These are phyloP conservation scores for Aspidoscelis tigris DNA, from an alignment of 2,113 vertebrate genomes.

Conservation along the genomic window DNA sequence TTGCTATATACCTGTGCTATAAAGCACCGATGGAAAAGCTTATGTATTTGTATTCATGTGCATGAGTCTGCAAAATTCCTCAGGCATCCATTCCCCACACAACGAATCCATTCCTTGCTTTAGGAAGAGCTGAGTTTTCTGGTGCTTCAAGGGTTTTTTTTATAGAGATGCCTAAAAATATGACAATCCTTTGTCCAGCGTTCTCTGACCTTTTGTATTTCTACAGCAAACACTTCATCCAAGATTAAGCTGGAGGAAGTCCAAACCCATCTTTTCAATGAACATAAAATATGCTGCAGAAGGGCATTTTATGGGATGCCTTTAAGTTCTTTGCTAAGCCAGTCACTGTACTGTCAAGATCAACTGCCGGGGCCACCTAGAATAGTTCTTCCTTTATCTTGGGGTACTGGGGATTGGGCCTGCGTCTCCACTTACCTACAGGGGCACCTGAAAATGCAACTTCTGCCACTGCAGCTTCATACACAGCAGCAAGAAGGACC, in stretches of 20 bases:
- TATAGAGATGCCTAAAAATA: constrained; percentile 8
- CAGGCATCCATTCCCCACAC: neutral
- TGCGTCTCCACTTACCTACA: too few species aligned
- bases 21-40: neutral
- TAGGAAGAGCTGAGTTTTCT: neutral
- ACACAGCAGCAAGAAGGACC: too few species aligned
- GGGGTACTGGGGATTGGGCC: too few species aligned
- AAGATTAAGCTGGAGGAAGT: constrained; percentile 33
- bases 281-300: constrained; percentile 31
- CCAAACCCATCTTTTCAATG: constrained; percentile 37
- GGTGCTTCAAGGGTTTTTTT: neutral
- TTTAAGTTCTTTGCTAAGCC: neutral
- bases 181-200: constrained; percentile 20
- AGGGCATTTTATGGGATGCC: neutral
- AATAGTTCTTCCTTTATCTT: too few species aligned
- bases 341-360: neutral
- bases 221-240: constrained; percentile 37
- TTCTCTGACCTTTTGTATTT: constrained; percentile 38
- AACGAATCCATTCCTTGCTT: neutral
- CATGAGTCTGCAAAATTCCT: neutral
- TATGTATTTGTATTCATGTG: neutral
- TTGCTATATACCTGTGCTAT: neutral
- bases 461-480: too few species aligned
- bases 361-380: too few species aligned
- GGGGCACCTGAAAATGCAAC: too few species aligned